Evolutionary conservation across 2,113 vertebrate genomes (phyloP), one percentile per base, ranked within the genome.

Genomic region (Takifugu bimaculatus): DNA sequence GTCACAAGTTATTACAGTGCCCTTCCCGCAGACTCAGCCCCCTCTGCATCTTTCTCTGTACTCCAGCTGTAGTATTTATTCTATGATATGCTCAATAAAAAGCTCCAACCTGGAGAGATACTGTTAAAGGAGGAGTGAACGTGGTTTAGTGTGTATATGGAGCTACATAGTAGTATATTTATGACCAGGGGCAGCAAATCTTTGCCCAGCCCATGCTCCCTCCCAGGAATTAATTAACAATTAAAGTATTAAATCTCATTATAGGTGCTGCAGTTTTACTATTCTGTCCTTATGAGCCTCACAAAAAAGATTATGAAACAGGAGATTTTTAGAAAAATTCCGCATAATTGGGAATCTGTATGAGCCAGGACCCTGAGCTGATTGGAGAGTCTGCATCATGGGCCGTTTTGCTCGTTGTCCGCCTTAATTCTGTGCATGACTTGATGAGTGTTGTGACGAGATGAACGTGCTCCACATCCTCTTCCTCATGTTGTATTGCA

Each of bases 361-460:
- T 3, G 45, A 52, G 14, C 58, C 47, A 63, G 58, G 58, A 63
- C 68, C 77, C 80, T 78, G 45, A 86, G 61, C 86, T 82, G 68
- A 81, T 68, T 76, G 84, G 87, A 86, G 86, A 85, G 79, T 83
- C 77, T 82, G 72, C 70, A 63, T 49, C 13, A 68, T 49, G 48
- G 59, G 66, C 61, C 13, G 1, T 48, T 60, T 63, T 68, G 12
- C 26, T 20, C 0, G 49, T 57, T 70, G 35, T 26, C 9, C 35
- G 35, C 35, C 35, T 39, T 39, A 9, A 13, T 43, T 54, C 55
- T 53, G 7, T 32, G 42, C 28, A 25, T 10, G 35, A 10, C 7
- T 6, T 10, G 7, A 3, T 11, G 35, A 39, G 35, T 11, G 7
- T 35, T 2, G 1, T 6, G 32, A 35, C 5, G 29, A 29, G 32